A percentile compares a stretch with the other conserved stretches of the same genome.
Conservation (phyloP, 2,888 invertebrate genomes). For the Hoplodrina blanda region DNA sequence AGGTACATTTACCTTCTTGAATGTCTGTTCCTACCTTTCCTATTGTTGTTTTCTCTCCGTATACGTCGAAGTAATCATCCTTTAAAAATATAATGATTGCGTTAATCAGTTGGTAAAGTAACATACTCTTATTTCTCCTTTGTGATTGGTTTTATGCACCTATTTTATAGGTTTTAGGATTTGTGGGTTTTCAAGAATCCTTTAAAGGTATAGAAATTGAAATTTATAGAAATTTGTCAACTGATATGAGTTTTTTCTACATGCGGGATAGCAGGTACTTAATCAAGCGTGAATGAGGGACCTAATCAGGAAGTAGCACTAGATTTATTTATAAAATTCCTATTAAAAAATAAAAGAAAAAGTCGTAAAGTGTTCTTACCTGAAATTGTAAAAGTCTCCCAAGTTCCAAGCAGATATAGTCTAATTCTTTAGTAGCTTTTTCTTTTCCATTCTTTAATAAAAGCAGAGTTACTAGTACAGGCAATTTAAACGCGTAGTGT, state of each 20-base stretch:
- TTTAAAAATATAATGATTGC: not conserved
- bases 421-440: conserved; percentile 17
- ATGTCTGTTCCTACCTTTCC: conserved; percentile 94
- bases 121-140: not conserved
- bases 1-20: conserved; percentile 97
- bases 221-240: too few species aligned
- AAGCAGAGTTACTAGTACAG: conserved; percentile 15
- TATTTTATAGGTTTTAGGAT: too few species aligned
- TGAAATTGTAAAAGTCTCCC: conserved; percentile 30
- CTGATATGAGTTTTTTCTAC: too few species aligned
- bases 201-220: too few species aligned
- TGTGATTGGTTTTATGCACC: too few species aligned
- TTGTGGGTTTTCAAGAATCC: too few species aligned
- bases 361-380: conserved; percentile 5
- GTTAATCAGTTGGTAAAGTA: not conserved
- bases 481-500: conserved; percentile 12
- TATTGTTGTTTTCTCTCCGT: not conserved
- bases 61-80: conserved; percentile 38
- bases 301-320: too few species aligned
- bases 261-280: too few species aligned
- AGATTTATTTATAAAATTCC: too few species aligned
- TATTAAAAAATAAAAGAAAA: too few species aligned
- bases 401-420: conserved; percentile 25
- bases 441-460: conserved; percentile 32
- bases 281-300: too few species aligned